Base-by-base conservation (phyloP, 2,888 invertebrate species). In the Orchestes rusci region DNA sequence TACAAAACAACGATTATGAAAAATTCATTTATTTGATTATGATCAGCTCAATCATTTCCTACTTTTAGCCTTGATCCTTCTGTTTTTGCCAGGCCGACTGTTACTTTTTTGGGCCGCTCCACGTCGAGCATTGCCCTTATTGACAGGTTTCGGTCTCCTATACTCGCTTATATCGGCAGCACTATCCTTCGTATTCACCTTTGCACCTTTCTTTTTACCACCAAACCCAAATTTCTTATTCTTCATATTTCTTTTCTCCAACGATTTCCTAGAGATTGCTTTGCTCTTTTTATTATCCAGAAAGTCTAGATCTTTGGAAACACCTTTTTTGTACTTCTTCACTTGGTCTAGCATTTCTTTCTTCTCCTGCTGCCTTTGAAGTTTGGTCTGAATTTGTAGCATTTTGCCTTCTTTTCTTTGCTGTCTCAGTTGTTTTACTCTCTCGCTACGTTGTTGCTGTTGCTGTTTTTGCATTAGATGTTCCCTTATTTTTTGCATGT, bases 401-500 rank as follows among this genome's bases (percentile, higher is more conserved):
- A 91, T 79, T 70, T 95, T 95, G 3, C 93, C 87, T 67, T 92
- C 86, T 70, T 97, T 97, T 59, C 87, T 84, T 62, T 95, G 88
- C 31, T 87, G 84, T 39, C 97, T 74, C 15, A 96, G 72, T 61
- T 94, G 90, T 53, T 88, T 79, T 0, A 93, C 86, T 63, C 92
- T 87, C 64, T 97, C 96, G 0, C 87, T 84, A 53, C 87, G 78
- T 40, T 93, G 88, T 55, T 89, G 84, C 10, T 84, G 81, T 10
- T 82, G 78, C 61, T 96, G 88, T 62, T 90, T 89, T 16, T 86
- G 79, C 71, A 90, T 74, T 18, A 95, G 67, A 60, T 83, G 84
- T 61, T 84, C 77, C 35, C 92, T 76, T 0, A 94, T 83, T 70
- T 93, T 95, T 60, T 94, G 92, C 99, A 99, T 99, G 60, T 99